Evolutionary conservation across 1,140 invertebrate species (phyloP), one percentile per base, ranked within the genome.

Genomic region (Acromyrmex heyeri): DNA sequence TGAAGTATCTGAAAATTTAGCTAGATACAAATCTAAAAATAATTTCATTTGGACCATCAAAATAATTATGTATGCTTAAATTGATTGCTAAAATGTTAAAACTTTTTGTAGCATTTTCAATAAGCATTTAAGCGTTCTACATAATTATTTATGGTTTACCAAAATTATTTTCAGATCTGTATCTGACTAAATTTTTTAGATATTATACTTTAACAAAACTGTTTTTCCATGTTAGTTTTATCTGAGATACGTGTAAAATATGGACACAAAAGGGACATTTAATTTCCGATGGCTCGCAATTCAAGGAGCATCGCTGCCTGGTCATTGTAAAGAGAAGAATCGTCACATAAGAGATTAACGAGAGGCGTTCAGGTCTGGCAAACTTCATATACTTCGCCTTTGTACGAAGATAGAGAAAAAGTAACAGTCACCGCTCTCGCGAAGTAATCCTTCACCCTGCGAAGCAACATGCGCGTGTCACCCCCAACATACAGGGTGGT

Each of bases 391-490:
- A 44, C 7, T 24, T 24, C 7, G 34, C 8, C 53, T n/a, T 24
- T 10, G 7, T 30, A 18, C 14, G 59, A 73, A 24, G 72, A 27
- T 48, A 50, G 38, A 83, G 69, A 34, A 70, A 64, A 57, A 67
- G 77, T 86, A 87, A 87, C 70, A 75, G 62, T 53, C 69, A 79
- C 73, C 24, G 24, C 16, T 6, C 10, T 7, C 4, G 21, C 79
- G 14, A n/a, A 14, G 55, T 27, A 78, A 88, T 89, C 82, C 86
- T 89, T 76, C 50, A 79, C 65, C 44, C 65, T 16, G 85, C 67
- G 65, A 70, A 72, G 75, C 38, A 69, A 61, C 79, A 85, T 87
- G 85, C 87, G 90, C 78, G 81, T 61, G 38, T 59, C 65, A 53
- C 14, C 34, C 34, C 73, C 73, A 14, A 14, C 27, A 5, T 59